Evolutionary conservation across 2,113 vertebrate genomes (phyloP).

Genomic region (Symphodus melops): DNA sequence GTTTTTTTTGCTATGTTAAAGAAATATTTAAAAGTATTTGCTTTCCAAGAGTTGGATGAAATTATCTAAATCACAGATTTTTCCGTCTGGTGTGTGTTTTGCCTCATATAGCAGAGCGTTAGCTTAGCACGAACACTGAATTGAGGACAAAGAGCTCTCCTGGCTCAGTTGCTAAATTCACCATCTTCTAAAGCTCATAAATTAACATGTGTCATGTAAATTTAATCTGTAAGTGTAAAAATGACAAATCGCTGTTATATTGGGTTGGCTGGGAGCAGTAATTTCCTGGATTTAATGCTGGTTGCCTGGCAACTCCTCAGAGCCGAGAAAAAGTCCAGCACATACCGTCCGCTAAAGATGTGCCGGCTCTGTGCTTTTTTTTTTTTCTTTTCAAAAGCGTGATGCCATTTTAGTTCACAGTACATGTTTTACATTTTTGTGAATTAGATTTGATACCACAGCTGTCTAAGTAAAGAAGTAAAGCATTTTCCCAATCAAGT

Average conservation of each 20-base stretch:
- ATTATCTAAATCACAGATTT: neutral
- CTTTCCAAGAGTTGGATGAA: neutral
- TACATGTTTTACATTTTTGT: neutral
- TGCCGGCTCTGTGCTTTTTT: neutral
- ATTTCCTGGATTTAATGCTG: neutral
- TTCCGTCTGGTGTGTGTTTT: neutral
- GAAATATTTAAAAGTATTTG: neutral
- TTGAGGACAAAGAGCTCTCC: neutral
- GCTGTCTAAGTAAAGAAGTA: too few relatives aligned
- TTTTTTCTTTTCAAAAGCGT: neutral
- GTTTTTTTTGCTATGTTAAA: neutral
- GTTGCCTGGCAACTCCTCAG: constrained; percentile 2
- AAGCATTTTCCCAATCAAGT: too few relatives aligned
- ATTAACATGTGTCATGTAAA: neutral
- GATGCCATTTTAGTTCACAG: neutral
- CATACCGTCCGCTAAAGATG: neutral
- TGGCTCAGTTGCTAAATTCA: neutral
- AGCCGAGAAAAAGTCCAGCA: neutral
- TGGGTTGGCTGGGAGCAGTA: neutral
- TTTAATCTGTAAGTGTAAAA: constrained; percentile 3
- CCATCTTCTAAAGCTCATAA: neutral
- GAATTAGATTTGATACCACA: too few relatives aligned
- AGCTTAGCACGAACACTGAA: neutral
- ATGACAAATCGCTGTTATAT: neutral
- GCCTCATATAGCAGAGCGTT: neutral